phyloP scores from a whole-genome alignment of 2,888 invertebrate species.

The Tholera decimalis region DNA sequence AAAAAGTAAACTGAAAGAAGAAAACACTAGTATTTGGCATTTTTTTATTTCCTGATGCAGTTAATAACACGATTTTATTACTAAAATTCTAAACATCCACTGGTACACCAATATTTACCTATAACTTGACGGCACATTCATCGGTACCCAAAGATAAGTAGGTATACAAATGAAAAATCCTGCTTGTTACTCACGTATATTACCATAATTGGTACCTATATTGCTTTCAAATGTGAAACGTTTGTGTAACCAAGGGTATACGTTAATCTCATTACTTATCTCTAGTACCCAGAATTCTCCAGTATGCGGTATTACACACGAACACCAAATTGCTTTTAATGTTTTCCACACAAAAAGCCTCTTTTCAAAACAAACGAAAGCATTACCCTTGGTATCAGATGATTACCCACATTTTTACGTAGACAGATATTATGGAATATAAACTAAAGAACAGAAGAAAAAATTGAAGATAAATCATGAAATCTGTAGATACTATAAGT shows the following conservation, averaged over 20 bases:
- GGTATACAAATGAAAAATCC: slow-evolving; percentile 25
- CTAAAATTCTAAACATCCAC: not conserved
- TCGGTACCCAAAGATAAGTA: slow-evolving; percentile 9
- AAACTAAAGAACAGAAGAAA: slow-evolving; percentile 38
- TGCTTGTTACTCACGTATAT: slow-evolving; percentile 36
- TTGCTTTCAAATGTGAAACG: slow-evolving; percentile 55
- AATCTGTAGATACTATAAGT: slow-evolving; percentile 21
- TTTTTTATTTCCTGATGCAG: too few relatives aligned
- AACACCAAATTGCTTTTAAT: slow-evolving; percentile 58
- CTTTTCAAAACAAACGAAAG: slow-evolving; percentile 18
- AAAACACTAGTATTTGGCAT: too few relatives aligned
- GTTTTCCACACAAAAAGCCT: slow-evolving; percentile 21
- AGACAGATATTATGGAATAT: slow-evolving; percentile 10
- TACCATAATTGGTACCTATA: slow-evolving; percentile 53
- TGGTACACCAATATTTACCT: not conserved
- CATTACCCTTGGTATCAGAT: not conserved
- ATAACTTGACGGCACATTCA: not conserved
- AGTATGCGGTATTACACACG: slow-evolving; percentile 54
- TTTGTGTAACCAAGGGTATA: slow-evolving; percentile 55
- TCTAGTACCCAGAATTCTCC: slow-evolving; percentile 43
- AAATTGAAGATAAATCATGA: slow-evolving; percentile 25
- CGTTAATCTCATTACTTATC: slow-evolving; percentile 60
- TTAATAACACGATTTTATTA: not conserved
- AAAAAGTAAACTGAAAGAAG: too few relatives aligned
- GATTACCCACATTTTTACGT: slow-evolving; percentile 21